Conservation (phyloP, 30 jellyfish, hydroid and myxozoan species). For the Cassiopea andromeda region DNA sequence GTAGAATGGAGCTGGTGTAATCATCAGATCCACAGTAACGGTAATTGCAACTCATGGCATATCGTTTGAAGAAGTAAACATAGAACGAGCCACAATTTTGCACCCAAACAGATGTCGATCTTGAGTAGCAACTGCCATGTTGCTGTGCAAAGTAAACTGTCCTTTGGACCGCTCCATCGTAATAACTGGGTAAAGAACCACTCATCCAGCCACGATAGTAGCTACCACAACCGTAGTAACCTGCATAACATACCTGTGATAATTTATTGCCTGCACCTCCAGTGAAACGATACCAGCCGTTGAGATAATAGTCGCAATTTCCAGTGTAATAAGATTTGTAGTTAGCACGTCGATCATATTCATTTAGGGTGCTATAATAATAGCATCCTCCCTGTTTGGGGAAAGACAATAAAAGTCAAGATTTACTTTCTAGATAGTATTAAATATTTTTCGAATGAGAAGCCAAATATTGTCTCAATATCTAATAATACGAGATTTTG, state of each 20-base stretch:
- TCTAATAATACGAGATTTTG: too few relatives aligned
- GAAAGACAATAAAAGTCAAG: neutral
- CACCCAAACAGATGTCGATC: slow-evolving; percentile 12
- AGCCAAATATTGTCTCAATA: too few relatives aligned
- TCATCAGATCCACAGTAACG: slow-evolving; percentile 41
- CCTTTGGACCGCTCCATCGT: slow-evolving; percentile 50
- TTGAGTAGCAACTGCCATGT: neutral
- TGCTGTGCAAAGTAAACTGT: slow-evolving; percentile 33
- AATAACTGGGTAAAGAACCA: slow-evolving; percentile 25
- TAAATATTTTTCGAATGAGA: too few relatives aligned
- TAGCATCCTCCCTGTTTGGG: neutral
- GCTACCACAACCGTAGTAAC: slow-evolving; percentile 30
- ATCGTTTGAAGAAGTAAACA: slow-evolving; percentile 17
- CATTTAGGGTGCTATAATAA: slow-evolving; percentile 33
- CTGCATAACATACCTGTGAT: neutral
- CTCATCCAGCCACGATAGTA: slow-evolving; percentile 44
- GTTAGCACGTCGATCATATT: slow-evolving; percentile 3
- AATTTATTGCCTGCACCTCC: slow-evolving; percentile 43
- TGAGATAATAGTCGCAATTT: neutral
- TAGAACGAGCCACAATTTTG: slow-evolving; percentile 40
- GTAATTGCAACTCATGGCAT: neutral
- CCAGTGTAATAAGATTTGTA: neutral
- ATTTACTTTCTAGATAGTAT: too few relatives aligned
- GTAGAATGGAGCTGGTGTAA: neutral
- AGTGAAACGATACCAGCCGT: slow-evolving; percentile 60